These are phyloP conservation scores for Anagrus nilaparvatae DNA, from an alignment of 1,140 invertebrate genomes.

Conservation along the genomic window DNA sequence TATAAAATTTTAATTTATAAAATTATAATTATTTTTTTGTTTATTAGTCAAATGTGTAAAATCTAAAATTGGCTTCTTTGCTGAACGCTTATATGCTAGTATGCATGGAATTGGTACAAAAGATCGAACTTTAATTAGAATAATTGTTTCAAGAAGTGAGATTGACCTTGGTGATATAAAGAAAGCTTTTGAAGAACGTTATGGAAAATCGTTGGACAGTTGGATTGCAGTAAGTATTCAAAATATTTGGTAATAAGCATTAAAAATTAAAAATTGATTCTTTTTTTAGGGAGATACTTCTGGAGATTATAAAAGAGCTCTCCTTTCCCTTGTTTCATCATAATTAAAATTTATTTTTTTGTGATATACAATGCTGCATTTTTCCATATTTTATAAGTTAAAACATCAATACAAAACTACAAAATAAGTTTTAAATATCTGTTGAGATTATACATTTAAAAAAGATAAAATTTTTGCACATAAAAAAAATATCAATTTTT, in stretches of 20 bases:
- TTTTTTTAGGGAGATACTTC: conserved; percentile 76
- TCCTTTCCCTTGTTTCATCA: conserved; percentile 67
- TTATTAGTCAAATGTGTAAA: conserved; percentile 74
- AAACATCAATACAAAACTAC: not conserved
- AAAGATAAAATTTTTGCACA: too few relatives aligned
- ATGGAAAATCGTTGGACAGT: conserved; percentile 70
- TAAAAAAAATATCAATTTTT: too few relatives aligned
- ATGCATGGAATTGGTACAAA: conserved; percentile 86
- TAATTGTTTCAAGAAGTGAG: conserved; percentile 83
- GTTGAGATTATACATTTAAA: too few relatives aligned
- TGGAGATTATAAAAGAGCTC: conserved; percentile 82
- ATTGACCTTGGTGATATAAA: conserved; percentile 88
- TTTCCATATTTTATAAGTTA: too few relatives aligned
- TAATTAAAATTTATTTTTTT: too few relatives aligned
- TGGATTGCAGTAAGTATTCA: conserved; percentile 67
- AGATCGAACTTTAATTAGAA: conserved; percentile 80
- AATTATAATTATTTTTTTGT: conserved; percentile 20
- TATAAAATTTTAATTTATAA: not conserved
- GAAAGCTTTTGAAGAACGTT: conserved; percentile 75
- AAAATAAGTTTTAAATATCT: too few relatives aligned
- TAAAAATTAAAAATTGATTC: too few relatives aligned
- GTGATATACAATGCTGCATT: too few relatives aligned
- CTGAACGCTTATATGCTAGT: conserved; percentile 76
- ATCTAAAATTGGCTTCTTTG: conserved; percentile 88
- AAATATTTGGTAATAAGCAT: too few relatives aligned